Base-by-base conservation (phyloP, 2,113 vertebrate species). In the Albula glossodonta region DNA sequence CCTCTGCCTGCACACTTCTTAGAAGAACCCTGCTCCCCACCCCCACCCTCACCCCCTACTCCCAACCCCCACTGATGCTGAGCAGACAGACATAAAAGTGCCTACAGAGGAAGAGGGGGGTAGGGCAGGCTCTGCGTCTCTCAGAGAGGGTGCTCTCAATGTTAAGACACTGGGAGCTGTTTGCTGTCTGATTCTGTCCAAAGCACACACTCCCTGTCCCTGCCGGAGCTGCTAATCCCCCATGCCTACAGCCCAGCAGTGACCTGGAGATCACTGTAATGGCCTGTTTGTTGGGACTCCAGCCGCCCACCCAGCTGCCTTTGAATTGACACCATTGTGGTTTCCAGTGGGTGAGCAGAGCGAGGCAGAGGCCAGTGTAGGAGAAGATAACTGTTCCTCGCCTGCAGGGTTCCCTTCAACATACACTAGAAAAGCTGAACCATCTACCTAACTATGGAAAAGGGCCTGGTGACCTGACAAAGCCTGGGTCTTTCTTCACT, bases 71-170 rank as follows among this genome's bases (percentile, higher is more conserved):
- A 90, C 89, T 90, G 91, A 87, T 89, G 88, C 85, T 82, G 87
- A 80, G 87, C 93, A 93, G 92, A 93, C 90, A 90, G 91, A 87
- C 84, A 90, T 87, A 86, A 87, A 92, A 93, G 92, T 90, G 90
- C 90, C 87, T 48, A 87, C 13, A 74, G 91, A 87, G 90, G 87
- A 86, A 85, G 90, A 84, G 86, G 85, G 87, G 84, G 81, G 52
- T 31, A 49, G 91, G 86, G 83, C 83, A 87, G 83, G 70, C 84
- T 80, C 79, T 81, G 41, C 80, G 84, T 85, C 56, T 85, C 84
- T 56, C 31, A 41, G 53, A 85, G 56, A 85, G 13, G 31, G 53
- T 80, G 53, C 11, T 53, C 31, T 79, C 52, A 4, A 1, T 22
- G 31, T 63, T 41, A 15, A 57, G 53, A 51, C 52, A 49, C 84